A percentile compares a stretch with the other conserved stretches of the same genome.
phyloP scores from a whole-genome alignment of 2,113 vertebrate species.

The Clupea harengus region DNA sequence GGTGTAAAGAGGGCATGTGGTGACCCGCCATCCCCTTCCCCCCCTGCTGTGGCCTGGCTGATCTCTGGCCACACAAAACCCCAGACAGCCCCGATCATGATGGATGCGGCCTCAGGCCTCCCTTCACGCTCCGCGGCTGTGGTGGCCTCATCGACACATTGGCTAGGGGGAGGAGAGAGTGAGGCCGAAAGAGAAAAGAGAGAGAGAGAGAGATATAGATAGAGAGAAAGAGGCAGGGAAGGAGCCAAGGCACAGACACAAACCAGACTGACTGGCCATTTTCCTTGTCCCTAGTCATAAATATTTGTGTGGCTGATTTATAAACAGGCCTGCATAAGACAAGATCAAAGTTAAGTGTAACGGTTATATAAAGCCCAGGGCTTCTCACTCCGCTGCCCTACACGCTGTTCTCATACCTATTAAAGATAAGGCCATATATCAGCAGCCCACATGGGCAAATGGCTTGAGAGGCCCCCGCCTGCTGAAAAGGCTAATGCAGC shows the following conservation, averaged over 20 bases:
- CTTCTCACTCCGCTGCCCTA: slow-evolving; percentile 46
- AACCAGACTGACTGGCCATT: slow-evolving; percentile 74
- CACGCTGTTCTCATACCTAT: slow-evolving; percentile 59
- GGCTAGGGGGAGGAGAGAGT: slow-evolving; percentile 39
- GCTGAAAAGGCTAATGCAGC: slow-evolving; percentile 49
- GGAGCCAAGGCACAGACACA: slow-evolving; percentile 58
- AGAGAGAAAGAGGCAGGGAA: slow-evolving; percentile 31
- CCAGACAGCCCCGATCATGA: slow-evolving; percentile 62
- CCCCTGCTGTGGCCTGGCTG: slow-evolving; percentile 24
- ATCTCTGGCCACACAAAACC: slow-evolving; percentile 57
- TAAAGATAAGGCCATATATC: slow-evolving; percentile 65
- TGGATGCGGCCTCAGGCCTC: slow-evolving; percentile 61
- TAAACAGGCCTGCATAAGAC: slow-evolving; percentile 68
- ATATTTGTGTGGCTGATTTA: slow-evolving; percentile 78
- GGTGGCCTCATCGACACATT: slow-evolving; percentile 68
- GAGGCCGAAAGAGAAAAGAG: slow-evolving; percentile 26
- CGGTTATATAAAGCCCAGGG: slow-evolving; percentile 61
- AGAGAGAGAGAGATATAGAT: neutral
- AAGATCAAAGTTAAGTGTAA: slow-evolving; percentile 73
- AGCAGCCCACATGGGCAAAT: slow-evolving; percentile 63
- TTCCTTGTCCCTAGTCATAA: slow-evolving; percentile 69
- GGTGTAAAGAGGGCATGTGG: neutral
- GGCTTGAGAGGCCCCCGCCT: slow-evolving; percentile 51
- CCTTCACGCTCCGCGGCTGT: slow-evolving; percentile 55
- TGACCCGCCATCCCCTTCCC: neutral